These are phyloP conservation scores for Nephrotoma appendiculata DNA, from an alignment of 2,888 invertebrate genomes.

Conservation along the genomic window DNA sequence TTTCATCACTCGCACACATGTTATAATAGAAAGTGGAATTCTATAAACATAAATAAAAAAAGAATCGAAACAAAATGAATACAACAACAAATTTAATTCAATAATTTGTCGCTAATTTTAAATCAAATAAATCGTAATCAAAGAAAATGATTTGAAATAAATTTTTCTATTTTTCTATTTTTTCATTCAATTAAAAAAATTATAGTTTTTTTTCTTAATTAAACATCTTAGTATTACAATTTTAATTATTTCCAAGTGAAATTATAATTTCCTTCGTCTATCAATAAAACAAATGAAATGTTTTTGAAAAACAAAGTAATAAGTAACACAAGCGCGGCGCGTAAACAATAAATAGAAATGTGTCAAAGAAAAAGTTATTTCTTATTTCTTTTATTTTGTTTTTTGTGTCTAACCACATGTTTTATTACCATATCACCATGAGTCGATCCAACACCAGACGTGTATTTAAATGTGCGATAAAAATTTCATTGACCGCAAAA, in stretches of 20 bases:
- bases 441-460: not conserved
- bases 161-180: not conserved
- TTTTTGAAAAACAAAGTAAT: not conserved
- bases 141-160: not conserved
- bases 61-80: too few species aligned
- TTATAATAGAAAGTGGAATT: not conserved
- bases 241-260: not conserved
- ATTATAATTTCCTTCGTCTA: not conserved
- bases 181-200: not conserved
- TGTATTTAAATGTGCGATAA: not conserved
- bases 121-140: not conserved
- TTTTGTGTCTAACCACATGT: not conserved
- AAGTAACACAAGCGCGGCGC: not conserved
- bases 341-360: not conserved
- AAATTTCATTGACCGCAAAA: not conserved
- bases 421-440: not conserved
- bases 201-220: not conserved
- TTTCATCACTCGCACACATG: not conserved
- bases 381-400: not conserved
- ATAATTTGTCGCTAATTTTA: not conserved
- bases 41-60: not conserved
- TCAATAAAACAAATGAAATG: not conserved
- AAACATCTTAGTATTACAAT: not conserved
- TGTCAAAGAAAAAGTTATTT: not conserved
- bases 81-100: not conserved